Percentiles rank a stretch among this genome's conserved stretches.
Evolutionary conservation across 2,888 invertebrate genomes (phyloP).

Genomic region (Phalangium opilio): DNA sequence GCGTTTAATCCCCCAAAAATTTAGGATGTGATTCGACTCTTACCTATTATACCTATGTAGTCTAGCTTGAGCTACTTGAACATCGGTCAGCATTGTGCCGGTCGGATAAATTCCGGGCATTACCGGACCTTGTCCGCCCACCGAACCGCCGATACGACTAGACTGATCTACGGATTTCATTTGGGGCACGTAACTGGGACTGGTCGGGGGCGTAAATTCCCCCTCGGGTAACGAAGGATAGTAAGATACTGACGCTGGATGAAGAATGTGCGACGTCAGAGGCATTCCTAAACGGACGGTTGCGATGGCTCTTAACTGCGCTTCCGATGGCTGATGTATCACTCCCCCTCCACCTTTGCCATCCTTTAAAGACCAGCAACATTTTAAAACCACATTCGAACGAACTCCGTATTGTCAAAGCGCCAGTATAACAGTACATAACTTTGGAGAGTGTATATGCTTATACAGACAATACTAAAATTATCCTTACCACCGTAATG

Average conservation of each 20-base stretch:
- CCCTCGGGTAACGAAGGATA: slow-evolving; percentile 48
- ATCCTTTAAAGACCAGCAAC: slow-evolving; percentile 30
- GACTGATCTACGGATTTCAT: slow-evolving; percentile 40
- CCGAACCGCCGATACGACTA: slow-evolving; percentile 17
- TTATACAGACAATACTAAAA: no score
- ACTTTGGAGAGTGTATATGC: no score
- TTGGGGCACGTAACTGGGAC: slow-evolving; percentile 37
- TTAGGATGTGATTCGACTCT: no score
- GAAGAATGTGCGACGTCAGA: slow-evolving; percentile 46
- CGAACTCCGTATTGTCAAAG: no score
- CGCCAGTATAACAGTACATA: no score
- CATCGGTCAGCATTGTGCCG: slow-evolving; percentile 42
- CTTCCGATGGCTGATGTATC: slow-evolving; percentile 51
- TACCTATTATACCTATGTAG: slow-evolving; percentile 32
- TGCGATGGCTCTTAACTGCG: slow-evolving; percentile 56
- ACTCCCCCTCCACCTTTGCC: slow-evolving; percentile 30
- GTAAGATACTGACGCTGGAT: slow-evolving; percentile 37
- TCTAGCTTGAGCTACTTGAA: slow-evolving; percentile 47
- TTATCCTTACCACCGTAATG: neutral
- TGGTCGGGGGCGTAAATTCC: slow-evolving; percentile 34
- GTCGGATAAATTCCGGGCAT: slow-evolving; percentile 12
- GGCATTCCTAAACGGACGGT: slow-evolving; percentile 50
- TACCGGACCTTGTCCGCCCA: slow-evolving; percentile 18
- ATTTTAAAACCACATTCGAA: no score
- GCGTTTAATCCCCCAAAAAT: no score